A percentile compares a stretch with the other conserved stretches of the same genome.
Conservation (phyloP, 2,888 invertebrate species). For the Lycocerus yunnanus region DNA sequence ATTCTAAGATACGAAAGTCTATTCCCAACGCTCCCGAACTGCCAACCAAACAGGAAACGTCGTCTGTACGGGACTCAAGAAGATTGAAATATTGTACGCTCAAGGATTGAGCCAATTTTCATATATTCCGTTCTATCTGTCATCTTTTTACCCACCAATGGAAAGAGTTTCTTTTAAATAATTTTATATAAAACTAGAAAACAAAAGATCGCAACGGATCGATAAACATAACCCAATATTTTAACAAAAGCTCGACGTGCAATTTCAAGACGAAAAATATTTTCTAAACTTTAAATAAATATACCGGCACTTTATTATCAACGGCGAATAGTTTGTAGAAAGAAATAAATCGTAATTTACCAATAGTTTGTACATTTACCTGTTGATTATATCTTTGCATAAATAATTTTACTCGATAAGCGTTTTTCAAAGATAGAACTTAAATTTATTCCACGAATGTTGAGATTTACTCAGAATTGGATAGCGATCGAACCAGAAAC, state of each 20-base stretch:
- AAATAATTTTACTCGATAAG: not conserved
- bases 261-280: not conserved
- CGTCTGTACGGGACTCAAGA: slow-evolving; percentile 50
- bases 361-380: not conserved
- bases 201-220: not conserved
- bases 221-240: not conserved
- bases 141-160: slow-evolving; percentile 31
- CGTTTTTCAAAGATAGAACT: slow-evolving; percentile 11
- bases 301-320: not conserved
- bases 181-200: not conserved
- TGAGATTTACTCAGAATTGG: slow-evolving; percentile 21
- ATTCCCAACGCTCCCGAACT: slow-evolving; percentile 50
- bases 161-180: slow-evolving; percentile 33
- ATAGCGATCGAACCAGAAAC: slow-evolving; percentile 16
- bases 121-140: slow-evolving; percentile 52
- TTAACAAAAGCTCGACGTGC: not conserved
- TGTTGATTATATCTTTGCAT: not conserved
- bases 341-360: not conserved
- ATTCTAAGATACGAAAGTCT: slow-evolving; percentile 49
- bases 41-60: slow-evolving; percentile 55
- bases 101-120: slow-evolving; percentile 56
- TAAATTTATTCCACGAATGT: slow-evolving; percentile 11
- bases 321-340: not conserved
- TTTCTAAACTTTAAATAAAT: not conserved
- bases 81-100: slow-evolving; percentile 56